These are phyloP conservation scores for Luscinia luscinia DNA, from an alignment of 2,797 vertebrate genomes.

Conservation along the genomic window DNA sequence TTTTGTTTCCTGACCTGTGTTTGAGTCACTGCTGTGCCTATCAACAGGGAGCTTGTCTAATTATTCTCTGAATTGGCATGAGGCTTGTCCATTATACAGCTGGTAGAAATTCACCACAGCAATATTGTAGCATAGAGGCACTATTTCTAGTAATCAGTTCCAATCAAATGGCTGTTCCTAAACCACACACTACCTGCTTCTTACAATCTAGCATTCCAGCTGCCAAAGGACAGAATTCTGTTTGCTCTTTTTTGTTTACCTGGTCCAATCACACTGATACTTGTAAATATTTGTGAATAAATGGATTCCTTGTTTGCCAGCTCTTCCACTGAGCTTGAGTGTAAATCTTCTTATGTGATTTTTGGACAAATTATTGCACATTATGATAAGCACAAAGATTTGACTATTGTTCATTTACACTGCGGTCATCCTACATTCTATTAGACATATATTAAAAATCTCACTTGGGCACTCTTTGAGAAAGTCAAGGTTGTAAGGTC, in stretches of 20 bases:
- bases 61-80: conserved; percentile 8
- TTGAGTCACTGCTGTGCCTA: background rate
- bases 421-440: background rate
- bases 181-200: background rate
- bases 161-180: background rate
- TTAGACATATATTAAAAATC: conserved; percentile 1
- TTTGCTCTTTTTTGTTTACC: conserved; percentile 3
- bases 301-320: background rate
- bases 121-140: background rate
- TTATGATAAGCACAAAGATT: background rate
- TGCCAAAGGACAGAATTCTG: background rate
- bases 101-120: background rate
- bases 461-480: background rate
- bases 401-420: background rate
- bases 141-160: conserved; percentile 8
- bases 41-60: conserved; percentile 3
- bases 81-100: background rate
- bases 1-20: background rate
- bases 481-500: conserved; percentile 38
- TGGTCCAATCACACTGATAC: background rate
- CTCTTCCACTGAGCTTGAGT: background rate
- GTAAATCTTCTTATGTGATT: background rate
- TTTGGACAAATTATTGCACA: background rate
- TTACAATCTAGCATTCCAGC: background rate
- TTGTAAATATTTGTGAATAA: conserved; percentile 11